Percentiles rank a stretch among this genome's conserved stretches.
phyloP scores from a whole-genome alignment of 1,140 invertebrate species.

The Adoxophyes honmai region DNA sequence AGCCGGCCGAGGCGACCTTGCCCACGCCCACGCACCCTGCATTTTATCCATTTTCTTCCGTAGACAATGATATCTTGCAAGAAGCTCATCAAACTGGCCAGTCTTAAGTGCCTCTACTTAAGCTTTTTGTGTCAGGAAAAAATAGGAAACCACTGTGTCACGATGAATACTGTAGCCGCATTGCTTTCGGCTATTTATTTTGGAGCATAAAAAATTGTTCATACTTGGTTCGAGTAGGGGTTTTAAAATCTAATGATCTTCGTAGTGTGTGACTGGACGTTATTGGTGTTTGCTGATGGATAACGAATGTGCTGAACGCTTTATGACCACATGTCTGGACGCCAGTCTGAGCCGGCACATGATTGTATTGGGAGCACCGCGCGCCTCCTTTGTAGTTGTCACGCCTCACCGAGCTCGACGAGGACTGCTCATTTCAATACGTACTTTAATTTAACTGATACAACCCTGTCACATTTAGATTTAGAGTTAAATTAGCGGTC shows the following conservation, averaged over 20 bases:
- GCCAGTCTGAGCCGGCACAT: neutral
- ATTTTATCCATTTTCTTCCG: neutral
- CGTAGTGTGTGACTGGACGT: too few relatives aligned
- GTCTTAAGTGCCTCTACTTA: neutral
- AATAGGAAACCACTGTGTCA: neutral
- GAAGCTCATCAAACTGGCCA: neutral
- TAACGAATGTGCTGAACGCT: too few relatives aligned
- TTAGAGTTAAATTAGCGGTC: conserved; percentile 1
- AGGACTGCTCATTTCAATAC: neutral
- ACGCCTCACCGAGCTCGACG: neutral
- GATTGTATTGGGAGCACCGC: neutral
- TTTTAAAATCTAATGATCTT: too few relatives aligned
- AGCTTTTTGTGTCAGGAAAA: conserved; percentile 1
- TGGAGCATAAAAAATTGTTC: too few relatives aligned
- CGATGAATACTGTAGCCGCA: neutral
- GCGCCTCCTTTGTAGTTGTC: neutral
- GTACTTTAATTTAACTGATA: neutral
- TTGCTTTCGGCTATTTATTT: too few relatives aligned
- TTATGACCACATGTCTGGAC: neutral
- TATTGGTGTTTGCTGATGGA: too few relatives aligned
- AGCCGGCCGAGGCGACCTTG: neutral
- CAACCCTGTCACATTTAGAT: neutral
- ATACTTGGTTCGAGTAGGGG: too few relatives aligned
- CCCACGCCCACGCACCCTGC: conserved; percentile 7
- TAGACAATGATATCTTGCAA: neutral